Evolutionary conservation across 2,888 invertebrate species (phyloP), one percentile per base, ranked within the genome.

Genomic region (Lasioglossum lativentre): DNA sequence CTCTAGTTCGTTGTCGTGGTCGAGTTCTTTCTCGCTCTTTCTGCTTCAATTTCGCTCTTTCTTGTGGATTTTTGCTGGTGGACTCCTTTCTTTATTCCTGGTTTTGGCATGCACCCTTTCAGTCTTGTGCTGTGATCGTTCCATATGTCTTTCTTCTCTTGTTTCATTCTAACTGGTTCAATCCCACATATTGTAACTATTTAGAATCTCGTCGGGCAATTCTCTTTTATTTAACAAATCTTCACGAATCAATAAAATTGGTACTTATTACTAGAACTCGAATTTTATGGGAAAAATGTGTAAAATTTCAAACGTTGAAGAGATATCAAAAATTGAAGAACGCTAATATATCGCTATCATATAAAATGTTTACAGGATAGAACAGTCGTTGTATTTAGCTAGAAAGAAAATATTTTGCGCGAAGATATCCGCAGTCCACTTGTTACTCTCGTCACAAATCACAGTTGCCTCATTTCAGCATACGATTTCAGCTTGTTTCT

Each of bases 401-500:
- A 45, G 16, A 45, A 45, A 0, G 1, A 47, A 47, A 47, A 6
- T 47, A 47, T 47, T 47, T 47, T 8, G 0, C 47, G 8, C 1
- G 19, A 47, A 47, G 47, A 45, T n/a, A n/a, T 45, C 16, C 6
- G 12, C 42, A 16, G 45, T 47, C 23, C 30, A 75, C 34, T 63
- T 59, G 23, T 30, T 40, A 19, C 42, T 74, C 23, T 23, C 0
- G 8, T 8, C 8, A 52, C 23, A 8, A 23, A 52, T n/a, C 52
- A 52, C n/a, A 3, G 52, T 8, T 52, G 8, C 47, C n/a, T n/a
- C 52, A 10, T n/a, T 52, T n/a, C n/a, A 8, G 52, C 52, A 10
- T 0, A n/a, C 52, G 52, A 52, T 23, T 52, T 42, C 68, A 52
- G 45, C 52, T 42, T 73, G 30, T 52, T 72, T 40, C 71, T 80